phyloP scores from a whole-genome alignment of 2,888 invertebrate species.

The Bembecia ichneumoniformis region DNA sequence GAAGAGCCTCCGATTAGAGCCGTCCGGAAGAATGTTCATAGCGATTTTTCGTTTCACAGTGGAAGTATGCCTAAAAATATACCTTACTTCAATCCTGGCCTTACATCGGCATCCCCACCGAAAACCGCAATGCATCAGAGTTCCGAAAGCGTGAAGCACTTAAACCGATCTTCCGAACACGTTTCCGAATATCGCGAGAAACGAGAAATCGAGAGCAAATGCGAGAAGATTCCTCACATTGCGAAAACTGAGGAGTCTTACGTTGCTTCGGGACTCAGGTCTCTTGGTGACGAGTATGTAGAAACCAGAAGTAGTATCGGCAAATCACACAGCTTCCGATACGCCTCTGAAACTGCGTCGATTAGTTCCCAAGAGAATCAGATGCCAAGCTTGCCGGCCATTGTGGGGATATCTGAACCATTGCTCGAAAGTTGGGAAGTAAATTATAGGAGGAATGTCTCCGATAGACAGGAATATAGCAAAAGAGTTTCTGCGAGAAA shows the following conservation, averaged over 20 bases:
- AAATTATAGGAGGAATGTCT: conserved; percentile 60
- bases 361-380: conserved; percentile 64
- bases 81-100: conserved; percentile 51
- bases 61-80: conserved; percentile 63
- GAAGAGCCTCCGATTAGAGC: conserved; percentile 42
- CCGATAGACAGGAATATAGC: conserved; percentile 49
- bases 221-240: conserved; percentile 35
- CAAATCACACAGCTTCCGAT: conserved; percentile 81
- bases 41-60: conserved; percentile 50
- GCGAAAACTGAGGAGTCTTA: conserved; percentile 51
- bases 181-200: conserved; percentile 48
- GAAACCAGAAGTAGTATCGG: conserved; percentile 73
- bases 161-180: conserved; percentile 47
- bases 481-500: conserved; percentile 58
- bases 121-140: conserved; percentile 53
- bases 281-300: conserved; percentile 57
- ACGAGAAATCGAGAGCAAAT: conserved; percentile 34
- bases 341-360: conserved; percentile 65
- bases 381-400: conserved; percentile 66
- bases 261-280: conserved; percentile 43
- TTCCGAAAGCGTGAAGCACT: conserved; percentile 53
- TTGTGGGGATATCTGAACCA: conserved; percentile 66
- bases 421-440: conserved; percentile 67
- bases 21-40: conserved; percentile 47
- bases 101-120: conserved; percentile 48